Base-by-base conservation (phyloP, 2,113 vertebrate species). In the Tetraodon nigroviridis region DNA sequence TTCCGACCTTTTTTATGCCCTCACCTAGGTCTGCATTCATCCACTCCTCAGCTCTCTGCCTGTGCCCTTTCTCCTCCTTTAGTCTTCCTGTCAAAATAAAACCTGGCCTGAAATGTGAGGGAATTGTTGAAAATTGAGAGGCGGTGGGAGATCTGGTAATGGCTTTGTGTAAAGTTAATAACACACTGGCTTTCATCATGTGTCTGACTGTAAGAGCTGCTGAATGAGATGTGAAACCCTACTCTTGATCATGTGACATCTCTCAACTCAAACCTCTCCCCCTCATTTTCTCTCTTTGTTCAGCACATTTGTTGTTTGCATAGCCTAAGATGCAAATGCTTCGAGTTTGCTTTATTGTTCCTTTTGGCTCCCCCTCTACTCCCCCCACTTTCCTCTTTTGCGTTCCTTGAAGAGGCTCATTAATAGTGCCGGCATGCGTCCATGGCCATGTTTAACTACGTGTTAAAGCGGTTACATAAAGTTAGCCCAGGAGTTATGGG, bases 251-350 rank as follows among this genome's bases (percentile, higher is more conserved):
- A 27, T 27, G 24, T 27, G 24, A 27, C 4, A 5, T 6, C 24
- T 27, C 24, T 47, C 17, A n/a, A 6, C 16, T 17, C 17, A 47
- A 47, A 47, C 17, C 1, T n/a, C 24, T 51, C 51, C 8, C 13
- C 24, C 7, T 55, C 24, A 29, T 54, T 63, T n/a, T 50, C 17
- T 6, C 50, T 64, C 50, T 42, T 67, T 61, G 10, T 20, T 8
- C 16, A 19, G 15, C 51, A 67, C 24, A 50, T 8, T 73, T 8
- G 5, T 32, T 66, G 54, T 60, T 59, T 73, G 61, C 58, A 59
- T 68, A 51, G 59, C 58, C 78, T 83, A 40, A 75, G 58, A 78
- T 76, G 71, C 61, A 75, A 84, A 77, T 80, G 48, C 41, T 1
- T 42, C 69, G 64, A 69, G 62, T 51, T 51, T 55, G 49, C 45